phyloP scores from a whole-genome alignment of 2,888 invertebrate genomes.

The Agrochola circellaris region DNA sequence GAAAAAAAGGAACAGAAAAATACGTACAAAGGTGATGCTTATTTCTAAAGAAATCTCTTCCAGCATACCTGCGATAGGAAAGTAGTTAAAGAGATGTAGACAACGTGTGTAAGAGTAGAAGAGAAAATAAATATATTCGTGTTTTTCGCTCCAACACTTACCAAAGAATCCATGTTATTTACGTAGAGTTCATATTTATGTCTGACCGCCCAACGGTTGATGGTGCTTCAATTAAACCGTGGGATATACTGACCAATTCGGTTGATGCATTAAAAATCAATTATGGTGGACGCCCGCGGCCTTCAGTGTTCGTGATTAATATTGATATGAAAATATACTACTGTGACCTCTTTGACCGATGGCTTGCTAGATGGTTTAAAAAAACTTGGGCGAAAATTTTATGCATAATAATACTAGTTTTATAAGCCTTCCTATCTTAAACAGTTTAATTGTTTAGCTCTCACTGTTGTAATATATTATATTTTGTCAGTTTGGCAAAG shows the following conservation, averaged over 20 bases:
- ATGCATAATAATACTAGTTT: not conserved
- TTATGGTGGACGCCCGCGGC: slow-evolving; percentile 58
- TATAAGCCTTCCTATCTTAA: no score
- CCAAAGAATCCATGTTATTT: slow-evolving; percentile 43
- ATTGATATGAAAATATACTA: slow-evolving; percentile 59
- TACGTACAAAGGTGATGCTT: no score
- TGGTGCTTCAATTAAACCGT: slow-evolving; percentile 59
- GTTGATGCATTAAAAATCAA: slow-evolving; percentile 67
- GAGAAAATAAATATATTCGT: not conserved
- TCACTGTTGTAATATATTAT: no score
- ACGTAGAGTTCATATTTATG: slow-evolving; percentile 53
- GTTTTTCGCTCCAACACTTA: not conserved
- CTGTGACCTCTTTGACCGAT: slow-evolving; percentile 49
- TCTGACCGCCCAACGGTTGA: slow-evolving; percentile 34
- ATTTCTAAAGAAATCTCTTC: no score
- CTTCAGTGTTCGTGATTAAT: slow-evolving; percentile 59
- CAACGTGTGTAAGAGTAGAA: no score
- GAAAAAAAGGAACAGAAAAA: no score
- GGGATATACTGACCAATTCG: slow-evolving; percentile 55
- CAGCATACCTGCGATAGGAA: no score
- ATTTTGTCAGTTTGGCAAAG: no score
- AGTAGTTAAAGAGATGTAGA: no score
- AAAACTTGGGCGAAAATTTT: not conserved
- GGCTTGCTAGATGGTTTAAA: slow-evolving; percentile 30
- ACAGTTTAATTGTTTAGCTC: no score